These are phyloP conservation scores for Molossus molossus DNA, from an alignment of 2,797 vertebrate species.

Conservation along the genomic window DNA sequence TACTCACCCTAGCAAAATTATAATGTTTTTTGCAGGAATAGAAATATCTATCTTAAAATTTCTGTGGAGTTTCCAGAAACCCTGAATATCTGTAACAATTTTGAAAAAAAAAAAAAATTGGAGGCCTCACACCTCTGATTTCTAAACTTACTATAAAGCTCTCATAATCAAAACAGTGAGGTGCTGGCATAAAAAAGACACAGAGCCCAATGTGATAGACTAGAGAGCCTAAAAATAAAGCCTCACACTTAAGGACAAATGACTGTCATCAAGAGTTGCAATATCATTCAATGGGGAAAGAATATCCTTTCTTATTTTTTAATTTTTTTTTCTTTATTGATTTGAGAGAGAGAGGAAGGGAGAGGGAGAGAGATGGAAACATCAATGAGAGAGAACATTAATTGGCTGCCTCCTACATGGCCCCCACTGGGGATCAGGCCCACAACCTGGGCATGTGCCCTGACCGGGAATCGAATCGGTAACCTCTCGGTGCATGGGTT, in stretches of 20 bases:
- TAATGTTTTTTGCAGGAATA: neutral
- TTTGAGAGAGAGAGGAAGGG: no score
- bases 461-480: no score
- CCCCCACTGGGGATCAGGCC: no score
- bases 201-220: neutral
- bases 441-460: no score
- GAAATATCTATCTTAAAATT: neutral
- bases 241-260: neutral
- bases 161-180: neutral
- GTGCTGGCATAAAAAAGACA: neutral
- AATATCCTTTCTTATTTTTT: no score
- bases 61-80: neutral
- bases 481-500: no score
- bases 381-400: no score
- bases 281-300: neutral
- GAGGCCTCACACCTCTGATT: neutral
- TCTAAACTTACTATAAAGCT: neutral
- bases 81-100: neutral
- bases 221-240: neutral
- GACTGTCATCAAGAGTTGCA: neutral
- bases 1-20: neutral
- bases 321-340: no score
- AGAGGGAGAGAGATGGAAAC: no score
- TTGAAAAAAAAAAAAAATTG: neutral
- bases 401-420: no score